These are phyloP conservation scores for Drosophila mulleri DNA, from an alignment of 2,888 invertebrate genomes.

Conservation along the genomic window DNA sequence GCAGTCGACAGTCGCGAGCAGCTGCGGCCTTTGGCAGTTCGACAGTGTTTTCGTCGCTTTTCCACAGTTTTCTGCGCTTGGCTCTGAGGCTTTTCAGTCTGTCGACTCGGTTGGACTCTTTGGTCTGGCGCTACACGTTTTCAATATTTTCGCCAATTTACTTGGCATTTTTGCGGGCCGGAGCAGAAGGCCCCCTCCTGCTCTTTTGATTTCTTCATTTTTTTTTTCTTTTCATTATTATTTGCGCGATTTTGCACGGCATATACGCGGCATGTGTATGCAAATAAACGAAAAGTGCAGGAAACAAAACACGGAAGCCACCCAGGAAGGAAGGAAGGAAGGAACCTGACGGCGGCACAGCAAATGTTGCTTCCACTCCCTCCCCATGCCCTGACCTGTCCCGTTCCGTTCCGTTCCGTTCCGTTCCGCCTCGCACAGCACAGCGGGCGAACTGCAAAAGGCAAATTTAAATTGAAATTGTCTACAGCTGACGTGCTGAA, in stretches of 20 bases:
- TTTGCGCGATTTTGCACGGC: slow-evolving; percentile 78
- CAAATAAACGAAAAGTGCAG: slow-evolving; percentile 80
- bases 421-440: slow-evolving; percentile 12
- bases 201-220: slow-evolving; percentile 54
- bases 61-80: slow-evolving; percentile 23
- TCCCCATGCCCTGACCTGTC: slow-evolving; percentile 2
- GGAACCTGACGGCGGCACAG: slow-evolving; percentile 67
- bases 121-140: slow-evolving; percentile 46
- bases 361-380: slow-evolving; percentile 50
- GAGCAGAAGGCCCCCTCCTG: background rate
- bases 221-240: slow-evolving; percentile 67
- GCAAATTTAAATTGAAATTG: slow-evolving; percentile 80
- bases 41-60: slow-evolving; percentile 29
- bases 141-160: slow-evolving; percentile 78
- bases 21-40: slow-evolving; percentile 41
- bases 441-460: slow-evolving; percentile 54
- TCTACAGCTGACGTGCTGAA: slow-evolving; percentile 71
- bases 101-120: slow-evolving; percentile 26
- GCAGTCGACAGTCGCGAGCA: slow-evolving; percentile 15
- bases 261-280: slow-evolving; percentile 63
- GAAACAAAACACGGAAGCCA: slow-evolving; percentile 78
- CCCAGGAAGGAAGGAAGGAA: slow-evolving; percentile 73
- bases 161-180: slow-evolving; percentile 48
- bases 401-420: background rate
- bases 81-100: slow-evolving; percentile 26